A percentile compares a stretch with the other conserved stretches of the same genome.
phyloP scores from a whole-genome alignment of 2,113 vertebrate species.

The Acrocephalus arundinaceus region DNA sequence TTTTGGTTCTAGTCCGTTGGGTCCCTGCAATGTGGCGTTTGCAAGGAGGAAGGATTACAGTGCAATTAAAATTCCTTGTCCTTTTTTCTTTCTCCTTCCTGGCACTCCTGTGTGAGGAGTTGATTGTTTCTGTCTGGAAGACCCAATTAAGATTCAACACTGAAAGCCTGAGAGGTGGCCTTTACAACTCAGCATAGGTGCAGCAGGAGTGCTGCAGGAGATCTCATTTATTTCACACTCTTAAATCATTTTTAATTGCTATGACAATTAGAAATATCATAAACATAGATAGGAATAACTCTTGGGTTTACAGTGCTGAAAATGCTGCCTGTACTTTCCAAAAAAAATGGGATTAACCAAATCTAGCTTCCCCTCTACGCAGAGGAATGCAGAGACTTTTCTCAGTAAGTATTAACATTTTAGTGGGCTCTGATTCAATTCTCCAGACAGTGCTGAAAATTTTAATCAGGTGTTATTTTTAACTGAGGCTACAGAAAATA shows the following conservation, averaged over 20 bases:
- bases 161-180: not conserved
- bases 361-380: not conserved
- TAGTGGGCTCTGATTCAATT: not conserved
- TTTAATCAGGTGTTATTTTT: not conserved
- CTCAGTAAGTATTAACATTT: not conserved
- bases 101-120: not conserved
- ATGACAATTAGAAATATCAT: not conserved
- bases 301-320: not conserved
- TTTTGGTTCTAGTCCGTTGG: constrained; percentile 5
- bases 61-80: constrained; percentile 61
- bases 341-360: not conserved
- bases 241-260: not conserved
- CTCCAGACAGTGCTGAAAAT: not conserved
- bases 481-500: not conserved
- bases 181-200: not conserved
- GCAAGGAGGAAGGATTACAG: constrained; percentile 9
- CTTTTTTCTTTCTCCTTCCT: not conserved
- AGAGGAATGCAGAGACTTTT: not conserved
- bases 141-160: not conserved
- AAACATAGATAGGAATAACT: not conserved
- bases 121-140: constrained; percentile 9
- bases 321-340: not conserved
- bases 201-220: not conserved
- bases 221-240: not conserved
- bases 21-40: not conserved